These are phyloP conservation scores for Aphyosemion australe DNA, from an alignment of 2,113 vertebrate species.

Conservation along the genomic window DNA sequence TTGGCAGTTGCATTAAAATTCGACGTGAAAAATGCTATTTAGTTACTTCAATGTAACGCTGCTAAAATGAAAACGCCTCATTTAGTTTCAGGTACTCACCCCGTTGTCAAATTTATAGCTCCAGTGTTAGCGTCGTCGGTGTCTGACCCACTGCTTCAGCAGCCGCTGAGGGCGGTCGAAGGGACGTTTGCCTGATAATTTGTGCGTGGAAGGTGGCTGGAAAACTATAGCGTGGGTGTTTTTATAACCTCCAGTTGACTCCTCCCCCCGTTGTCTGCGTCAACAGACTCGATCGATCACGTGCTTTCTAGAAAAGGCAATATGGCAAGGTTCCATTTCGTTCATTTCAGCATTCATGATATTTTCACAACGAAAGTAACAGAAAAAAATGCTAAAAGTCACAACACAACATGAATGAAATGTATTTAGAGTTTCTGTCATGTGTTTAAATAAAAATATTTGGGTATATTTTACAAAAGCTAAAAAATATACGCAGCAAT, in stretches of 20 bases:
- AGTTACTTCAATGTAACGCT: background rate
- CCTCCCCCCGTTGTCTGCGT: constrained; percentile 32
- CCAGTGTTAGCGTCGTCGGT: constrained; percentile 80
- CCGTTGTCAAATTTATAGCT: constrained; percentile 77
- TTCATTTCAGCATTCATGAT: background rate
- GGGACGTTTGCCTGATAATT: constrained; percentile 30
- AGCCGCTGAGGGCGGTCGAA: constrained; percentile 69
- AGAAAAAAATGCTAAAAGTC: rapidly evolving
- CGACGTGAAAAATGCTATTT: background rate
- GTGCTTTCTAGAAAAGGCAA: constrained; percentile 57
- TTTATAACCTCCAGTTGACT: constrained; percentile 73
- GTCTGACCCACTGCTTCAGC: constrained; percentile 75
- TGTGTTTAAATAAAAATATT: no score
- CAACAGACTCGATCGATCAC: constrained; percentile 39
- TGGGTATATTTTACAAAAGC: background rate
- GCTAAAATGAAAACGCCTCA: background rate
- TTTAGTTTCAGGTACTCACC: constrained; percentile 58
- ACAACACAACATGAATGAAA: no score
- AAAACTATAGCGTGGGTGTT: background rate
- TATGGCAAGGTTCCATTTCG: constrained; percentile 35
- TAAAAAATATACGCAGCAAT: rapidly evolving
- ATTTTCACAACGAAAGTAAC: background rate
- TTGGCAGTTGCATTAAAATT: background rate
- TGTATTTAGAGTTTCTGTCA: no score
- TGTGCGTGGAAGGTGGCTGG: constrained; percentile 64